Evolutionary conservation across 2,797 vertebrate species (phyloP).

Genomic region (Tragelaphus eurycerus): DNA sequence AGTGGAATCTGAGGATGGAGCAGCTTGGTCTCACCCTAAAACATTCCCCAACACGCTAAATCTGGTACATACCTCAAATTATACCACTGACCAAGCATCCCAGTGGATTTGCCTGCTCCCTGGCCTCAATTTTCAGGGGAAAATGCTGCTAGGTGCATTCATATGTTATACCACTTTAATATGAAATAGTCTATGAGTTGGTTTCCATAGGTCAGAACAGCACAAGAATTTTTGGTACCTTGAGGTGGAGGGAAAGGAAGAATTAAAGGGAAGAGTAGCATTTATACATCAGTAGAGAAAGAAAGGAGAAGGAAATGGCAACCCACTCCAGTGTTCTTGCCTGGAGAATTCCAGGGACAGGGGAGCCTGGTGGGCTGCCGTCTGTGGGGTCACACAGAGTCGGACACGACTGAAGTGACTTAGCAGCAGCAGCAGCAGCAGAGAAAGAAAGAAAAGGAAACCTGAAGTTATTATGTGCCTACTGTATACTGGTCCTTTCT

Average conservation of each 20-base stretch:
- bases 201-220: background rate
- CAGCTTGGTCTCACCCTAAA: background rate
- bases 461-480: background rate
- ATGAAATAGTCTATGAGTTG: background rate
- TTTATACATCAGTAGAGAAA: background rate
- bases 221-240: background rate
- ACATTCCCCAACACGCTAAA: background rate
- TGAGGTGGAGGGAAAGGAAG: no score
- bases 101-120: background rate
- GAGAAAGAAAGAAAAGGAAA: constrained; percentile 3
- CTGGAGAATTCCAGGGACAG: no score
- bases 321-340: no score
- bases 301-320: background rate
- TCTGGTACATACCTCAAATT: background rate
- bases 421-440: background rate
- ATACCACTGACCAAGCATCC: background rate
- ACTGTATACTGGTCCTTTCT: background rate
- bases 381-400: no score
- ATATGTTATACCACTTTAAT: background rate
- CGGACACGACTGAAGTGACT: no score
- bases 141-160: background rate
- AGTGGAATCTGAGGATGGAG: background rate
- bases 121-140: background rate
- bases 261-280: background rate
- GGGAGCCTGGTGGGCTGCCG: no score